A percentile compares a stretch with the other conserved stretches of the same genome.
Evolutionary conservation across 2,888 invertebrate species (phyloP).

Genomic region (Drosophila subquinaria): DNA sequence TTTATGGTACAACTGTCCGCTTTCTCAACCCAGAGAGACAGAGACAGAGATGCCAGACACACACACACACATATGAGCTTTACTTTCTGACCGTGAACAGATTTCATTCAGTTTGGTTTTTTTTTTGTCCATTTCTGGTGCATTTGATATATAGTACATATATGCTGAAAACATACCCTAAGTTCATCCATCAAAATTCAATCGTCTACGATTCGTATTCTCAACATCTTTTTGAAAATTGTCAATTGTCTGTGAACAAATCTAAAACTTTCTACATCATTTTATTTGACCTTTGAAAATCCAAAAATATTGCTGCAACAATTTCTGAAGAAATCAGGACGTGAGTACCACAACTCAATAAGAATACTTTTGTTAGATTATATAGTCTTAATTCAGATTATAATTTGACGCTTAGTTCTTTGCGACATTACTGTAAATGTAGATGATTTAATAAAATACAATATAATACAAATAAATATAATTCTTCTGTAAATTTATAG

Average conservation of each 20-base stretch:
- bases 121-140: neutral
- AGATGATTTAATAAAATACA: neutral
- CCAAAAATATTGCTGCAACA: slow-evolving; percentile 20
- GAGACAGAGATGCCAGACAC: neutral
- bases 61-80: slow-evolving; percentile 11
- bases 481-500: neutral
- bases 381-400: too few species aligned
- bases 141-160: neutral
- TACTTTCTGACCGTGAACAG: slow-evolving; percentile 15
- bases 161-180: slow-evolving; percentile 2
- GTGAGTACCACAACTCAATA: neutral
- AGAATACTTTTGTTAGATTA: neutral
- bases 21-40: neutral
- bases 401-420: neutral
- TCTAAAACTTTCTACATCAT: slow-evolving; percentile 17
- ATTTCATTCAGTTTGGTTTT: neutral
- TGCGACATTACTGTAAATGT: fast-evolving
- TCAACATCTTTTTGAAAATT: slow-evolving; percentile 6
- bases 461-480: neutral
- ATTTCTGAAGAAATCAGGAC: slow-evolving; percentile 8
- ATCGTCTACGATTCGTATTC: neutral
- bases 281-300: slow-evolving; percentile 23
- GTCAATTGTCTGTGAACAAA: slow-evolving; percentile 20
- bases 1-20: neutral
- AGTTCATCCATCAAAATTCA: neutral